Base-by-base conservation (phyloP, 2,888 invertebrate genomes). In the Eristalis intricaria region DNA sequence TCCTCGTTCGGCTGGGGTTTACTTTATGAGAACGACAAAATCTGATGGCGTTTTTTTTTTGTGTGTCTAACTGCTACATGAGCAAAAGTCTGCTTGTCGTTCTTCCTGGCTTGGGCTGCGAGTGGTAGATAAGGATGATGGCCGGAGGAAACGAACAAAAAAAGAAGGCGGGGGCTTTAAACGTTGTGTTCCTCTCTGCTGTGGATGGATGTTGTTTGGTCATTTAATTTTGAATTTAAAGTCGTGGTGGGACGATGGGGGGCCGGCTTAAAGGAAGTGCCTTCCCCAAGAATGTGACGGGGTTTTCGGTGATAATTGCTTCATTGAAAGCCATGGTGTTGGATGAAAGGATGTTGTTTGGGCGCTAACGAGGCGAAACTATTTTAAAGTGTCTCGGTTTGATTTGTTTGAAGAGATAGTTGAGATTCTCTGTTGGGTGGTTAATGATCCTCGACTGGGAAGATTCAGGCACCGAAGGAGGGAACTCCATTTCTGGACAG, bases 41-140 rank as follows among this genome's bases (percentile, higher is more conserved):
- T 74, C 73, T 66, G 73, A 38, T 32, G 5, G 0, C 4, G 4
- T 66, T 19, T 74, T 22, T 26, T 58, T 61, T 15, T 61, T 4
- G 15, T 35, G 1, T 29, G 23, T 38, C 64, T 63, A 78, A 82
- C 77, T 85, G 60, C 86, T 64, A 74, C 73, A 81, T 60, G 73
- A 64, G 81, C 69, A 81, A 68, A 71, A 80, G 50, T 50, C 68
- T 64, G 64, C 71, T 80, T 84, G 76, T 80, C 61, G 66, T 76
- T 29, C 43, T 22, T 8, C 50, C 19, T 64, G 23, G 35, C 3
- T 78, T 61, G 50, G 43, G 74, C 86, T 86, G 86, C 86, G 82
- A 78, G 71, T 74, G 61, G 69, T 74, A 78, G 86, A 86, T 86
- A 86, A 86, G 86, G 82, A 50, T 50, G 50, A 50, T 50, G 50